These are phyloP conservation scores for Phataginus tricuspis DNA, from an alignment of 2,797 vertebrate genomes.

Conservation along the genomic window DNA sequence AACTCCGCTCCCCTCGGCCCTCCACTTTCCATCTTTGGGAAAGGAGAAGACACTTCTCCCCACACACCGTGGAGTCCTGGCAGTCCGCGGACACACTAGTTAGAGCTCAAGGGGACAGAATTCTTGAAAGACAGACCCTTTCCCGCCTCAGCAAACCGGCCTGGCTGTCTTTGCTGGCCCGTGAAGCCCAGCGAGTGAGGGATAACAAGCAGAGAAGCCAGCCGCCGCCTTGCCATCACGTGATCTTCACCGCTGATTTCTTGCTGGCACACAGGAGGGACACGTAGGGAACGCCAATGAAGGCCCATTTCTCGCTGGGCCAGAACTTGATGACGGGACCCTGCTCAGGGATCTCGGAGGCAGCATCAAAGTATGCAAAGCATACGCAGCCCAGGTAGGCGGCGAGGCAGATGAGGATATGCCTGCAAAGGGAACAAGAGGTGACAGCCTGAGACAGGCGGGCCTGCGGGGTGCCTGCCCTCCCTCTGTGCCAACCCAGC, in stretches of 20 bases:
- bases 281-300: constrained; percentile 97
- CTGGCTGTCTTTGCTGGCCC: neutral
- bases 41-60: neutral
- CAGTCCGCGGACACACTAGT: neutral
- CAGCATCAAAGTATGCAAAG: constrained; percentile 97
- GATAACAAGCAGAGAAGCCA: constrained; percentile 6
- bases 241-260: constrained; percentile 94
- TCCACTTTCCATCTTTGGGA: neutral
- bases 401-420: constrained; percentile 96
- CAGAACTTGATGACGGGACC: constrained; percentile 98
- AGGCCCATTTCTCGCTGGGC: constrained; percentile 99
- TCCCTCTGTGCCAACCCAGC: accelerated
- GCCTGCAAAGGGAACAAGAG: constrained; percentile 86
- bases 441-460: neutral
- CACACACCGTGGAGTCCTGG: neutral
- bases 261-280: constrained; percentile 94
- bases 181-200: constrained; percentile 25
- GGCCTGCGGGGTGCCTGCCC: neutral
- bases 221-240: constrained; percentile 84
- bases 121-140: neutral
- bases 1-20: neutral
- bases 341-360: constrained; percentile 96
- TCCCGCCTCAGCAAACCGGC: neutral
- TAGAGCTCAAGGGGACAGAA: constrained; percentile 52
- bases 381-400: constrained; percentile 98